Evolutionary conservation across 2,888 invertebrate genomes (phyloP).

Genomic region (Sturmia bella): DNA sequence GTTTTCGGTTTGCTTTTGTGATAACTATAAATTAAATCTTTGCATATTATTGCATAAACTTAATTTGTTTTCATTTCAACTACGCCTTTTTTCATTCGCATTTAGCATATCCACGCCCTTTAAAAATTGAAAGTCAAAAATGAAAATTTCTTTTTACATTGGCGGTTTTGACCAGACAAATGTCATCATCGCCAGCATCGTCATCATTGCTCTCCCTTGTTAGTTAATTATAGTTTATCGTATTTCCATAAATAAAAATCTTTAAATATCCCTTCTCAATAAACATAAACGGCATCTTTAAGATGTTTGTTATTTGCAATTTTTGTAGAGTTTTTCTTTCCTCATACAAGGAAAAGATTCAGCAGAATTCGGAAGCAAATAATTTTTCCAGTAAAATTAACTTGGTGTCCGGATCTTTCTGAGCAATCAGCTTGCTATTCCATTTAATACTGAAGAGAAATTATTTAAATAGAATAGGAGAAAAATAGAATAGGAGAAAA

Average conservation of each 20-base stretch:
- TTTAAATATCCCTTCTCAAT: constrained; percentile 23
- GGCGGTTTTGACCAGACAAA: constrained; percentile 42
- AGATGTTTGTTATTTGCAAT: too few relatives aligned
- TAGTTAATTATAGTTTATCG: constrained; percentile 81
- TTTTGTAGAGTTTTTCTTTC: not conserved
- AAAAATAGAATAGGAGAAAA: too few relatives aligned
- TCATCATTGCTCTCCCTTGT: constrained; percentile 62
- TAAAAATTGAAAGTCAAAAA: constrained; percentile 25
- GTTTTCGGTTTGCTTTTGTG: not conserved
- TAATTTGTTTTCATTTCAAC: constrained; percentile 77
- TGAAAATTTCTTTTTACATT: constrained; percentile 19
- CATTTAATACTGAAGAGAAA: too few relatives aligned
- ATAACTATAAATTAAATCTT: constrained; percentile 72
- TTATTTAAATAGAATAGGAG: too few relatives aligned
- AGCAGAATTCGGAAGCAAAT: not conserved
- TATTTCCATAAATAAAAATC: constrained; percentile 77
- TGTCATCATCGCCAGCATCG: constrained; percentile 52
- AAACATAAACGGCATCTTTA: constrained; percentile 1
- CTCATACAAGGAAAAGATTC: too few relatives aligned
- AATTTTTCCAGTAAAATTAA: too few relatives aligned
- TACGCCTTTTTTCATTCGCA: constrained; percentile 79
- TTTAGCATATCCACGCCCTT: constrained; percentile 80
- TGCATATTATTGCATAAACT: constrained; percentile 78
- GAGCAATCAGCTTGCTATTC: too few relatives aligned
- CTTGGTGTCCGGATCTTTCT: too few relatives aligned